These are phyloP conservation scores for Danio jaintianensis DNA, from an alignment of 2,797 vertebrate genomes.

Conservation along the genomic window DNA sequence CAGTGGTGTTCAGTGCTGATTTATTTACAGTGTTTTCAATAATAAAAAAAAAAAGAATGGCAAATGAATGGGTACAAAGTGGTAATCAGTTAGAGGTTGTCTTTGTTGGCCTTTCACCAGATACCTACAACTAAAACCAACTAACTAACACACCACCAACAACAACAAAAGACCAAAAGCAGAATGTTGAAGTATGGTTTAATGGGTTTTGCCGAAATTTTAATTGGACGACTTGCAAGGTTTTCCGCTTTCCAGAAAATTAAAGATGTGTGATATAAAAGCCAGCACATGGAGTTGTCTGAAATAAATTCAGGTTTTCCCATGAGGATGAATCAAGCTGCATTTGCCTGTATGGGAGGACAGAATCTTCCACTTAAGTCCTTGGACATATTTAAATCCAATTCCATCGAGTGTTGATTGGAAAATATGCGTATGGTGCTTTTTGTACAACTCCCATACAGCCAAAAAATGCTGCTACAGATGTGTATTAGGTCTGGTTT, in stretches of 20 bases:
- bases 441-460: background rate
- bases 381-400: background rate
- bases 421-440: background rate
- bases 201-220: background rate
- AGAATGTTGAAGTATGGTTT: background rate
- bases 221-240: background rate
- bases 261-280: background rate
- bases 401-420: background rate
- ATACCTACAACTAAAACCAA: constrained; percentile 4
- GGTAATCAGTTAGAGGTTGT: constrained; percentile 1
- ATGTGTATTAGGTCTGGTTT: background rate
- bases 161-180: background rate
- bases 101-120: background rate
- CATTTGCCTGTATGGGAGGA: background rate
- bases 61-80: background rate
- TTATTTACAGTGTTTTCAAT: background rate
- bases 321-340: background rate
- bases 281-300: background rate
- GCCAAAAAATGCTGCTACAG: constrained; percentile 11
- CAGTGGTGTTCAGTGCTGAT: background rate
- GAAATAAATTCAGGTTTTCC: background rate
- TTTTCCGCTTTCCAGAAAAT: background rate
- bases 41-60: background rate
- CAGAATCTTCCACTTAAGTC: background rate
- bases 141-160: background rate